A percentile compares a stretch with the other conserved stretches of the same genome.
phyloP scores from a whole-genome alignment of 2,113 vertebrate species.

The Nestor notabilis region DNA sequence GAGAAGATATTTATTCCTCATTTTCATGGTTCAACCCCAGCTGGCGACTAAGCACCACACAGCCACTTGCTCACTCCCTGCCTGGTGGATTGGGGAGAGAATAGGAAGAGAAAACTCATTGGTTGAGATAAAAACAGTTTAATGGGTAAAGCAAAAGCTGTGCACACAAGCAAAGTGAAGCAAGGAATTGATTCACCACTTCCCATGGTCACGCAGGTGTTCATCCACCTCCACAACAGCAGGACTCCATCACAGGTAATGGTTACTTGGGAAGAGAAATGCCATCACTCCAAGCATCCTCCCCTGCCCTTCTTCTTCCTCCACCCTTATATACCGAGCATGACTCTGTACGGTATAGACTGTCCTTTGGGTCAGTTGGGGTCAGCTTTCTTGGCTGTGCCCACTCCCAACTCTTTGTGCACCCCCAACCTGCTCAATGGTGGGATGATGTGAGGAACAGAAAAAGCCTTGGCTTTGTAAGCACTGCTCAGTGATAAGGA shows the following conservation, averaged over 20 bases:
- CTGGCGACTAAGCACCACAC: too few species aligned
- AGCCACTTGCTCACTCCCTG: fast-evolving
- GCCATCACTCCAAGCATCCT: neutral
- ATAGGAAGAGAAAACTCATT: neutral
- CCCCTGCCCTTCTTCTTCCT: neutral
- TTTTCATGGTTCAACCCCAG: neutral
- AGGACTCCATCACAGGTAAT: fast-evolving
- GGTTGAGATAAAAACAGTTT: neutral
- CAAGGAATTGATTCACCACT: neutral
- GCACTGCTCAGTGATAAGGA: neutral
- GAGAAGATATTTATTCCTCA: neutral
- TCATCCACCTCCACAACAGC: neutral
- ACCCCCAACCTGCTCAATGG: neutral
- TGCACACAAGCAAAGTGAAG: neutral
- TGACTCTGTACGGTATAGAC: fast-evolving
- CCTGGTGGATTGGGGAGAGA: neutral
- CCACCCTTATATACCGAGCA: neutral
- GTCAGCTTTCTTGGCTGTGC: neutral
- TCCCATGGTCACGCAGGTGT: neutral
- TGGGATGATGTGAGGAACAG: neutral
- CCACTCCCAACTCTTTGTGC: neutral
- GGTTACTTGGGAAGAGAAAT: neutral
- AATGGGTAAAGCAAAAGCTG: neutral
- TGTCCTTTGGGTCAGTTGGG: neutral
- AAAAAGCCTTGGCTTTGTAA: neutral